Evolutionary conservation across 2,113 vertebrate species (phyloP), one percentile per base, ranked within the genome.

Genomic region (Xenus cinereus): DNA sequence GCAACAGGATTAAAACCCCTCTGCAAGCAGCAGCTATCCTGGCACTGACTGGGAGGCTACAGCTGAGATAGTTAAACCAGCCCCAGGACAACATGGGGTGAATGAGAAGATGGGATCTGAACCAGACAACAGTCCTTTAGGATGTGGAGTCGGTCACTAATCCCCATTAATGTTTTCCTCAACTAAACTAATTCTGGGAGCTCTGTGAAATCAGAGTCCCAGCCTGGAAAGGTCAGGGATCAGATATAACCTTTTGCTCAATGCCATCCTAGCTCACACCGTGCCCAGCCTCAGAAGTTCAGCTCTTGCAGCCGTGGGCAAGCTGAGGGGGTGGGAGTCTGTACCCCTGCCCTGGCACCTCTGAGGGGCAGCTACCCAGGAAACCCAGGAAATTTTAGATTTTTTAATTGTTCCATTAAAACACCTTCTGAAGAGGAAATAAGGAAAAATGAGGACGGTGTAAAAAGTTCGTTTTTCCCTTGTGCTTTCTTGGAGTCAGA

Each of bases 181-280:
- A 85, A 66, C 92, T 51, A 64, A 90, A 89, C 30, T 79, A 81
- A 71, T 90, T 93, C 72, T 37, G 50, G 48, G 79, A 48, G 43
- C 82, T 59, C 82, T 87, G 63, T 95, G 96, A 94, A 95, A 96
- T 62, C 82, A 83, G 90, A 96, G n/a, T 46, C 84, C 67, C 14
- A 37, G 21, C 24, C 46, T 73, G 81, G 72, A 96, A 97, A 97
- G 93, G 93, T 95, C 96, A 96, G 84, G 87, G 90, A 95, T 96
- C 93, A 96, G 67, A 82, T 66, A 24, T 63, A 87, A 95, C 95
- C 91, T 96, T 94, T 95, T 43, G 24, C 78, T 96, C 13, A 0
- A 13, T 66, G 71, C 62, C 45, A 50, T 62, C 62, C 81, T 37
- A 41, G 59, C 72, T 88, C 51, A 3, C 3, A 93, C 69, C 75